phyloP scores from a whole-genome alignment of 2,888 invertebrate genomes.

The Pachliopta kotzebuea region DNA sequence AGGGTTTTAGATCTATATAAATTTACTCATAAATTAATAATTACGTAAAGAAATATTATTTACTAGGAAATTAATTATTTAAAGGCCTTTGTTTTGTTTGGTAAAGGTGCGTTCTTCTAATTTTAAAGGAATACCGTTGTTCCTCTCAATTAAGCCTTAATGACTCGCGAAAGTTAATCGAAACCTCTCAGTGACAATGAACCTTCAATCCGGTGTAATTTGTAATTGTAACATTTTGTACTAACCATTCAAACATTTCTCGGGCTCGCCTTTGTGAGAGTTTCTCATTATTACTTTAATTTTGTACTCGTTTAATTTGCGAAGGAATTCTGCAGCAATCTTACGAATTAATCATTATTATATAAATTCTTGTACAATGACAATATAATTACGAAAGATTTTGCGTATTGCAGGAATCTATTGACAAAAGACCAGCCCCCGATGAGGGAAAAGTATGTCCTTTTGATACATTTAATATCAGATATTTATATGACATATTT shows the following conservation, averaged over 20 bases:
- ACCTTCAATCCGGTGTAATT: conserved; percentile 14
- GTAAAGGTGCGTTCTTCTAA: not conserved
- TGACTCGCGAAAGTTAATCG: conserved; percentile 25
- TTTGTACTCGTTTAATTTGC: not conserved
- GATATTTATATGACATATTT: too few relatives aligned
- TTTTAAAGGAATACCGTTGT: conserved; percentile 13
- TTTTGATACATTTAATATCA: too few relatives aligned
- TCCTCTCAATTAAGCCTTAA: conserved; percentile 18
- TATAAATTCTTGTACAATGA: not conserved
- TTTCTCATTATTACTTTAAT: conserved; percentile 7
- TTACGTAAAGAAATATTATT: not conserved
- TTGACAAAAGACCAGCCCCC: too few relatives aligned
- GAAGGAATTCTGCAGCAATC: not conserved
- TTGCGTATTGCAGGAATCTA: too few relatives aligned
- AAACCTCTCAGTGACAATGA: conserved; percentile 20
- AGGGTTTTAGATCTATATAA: not conserved
- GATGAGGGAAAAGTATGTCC: too few relatives aligned
- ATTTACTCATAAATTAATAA: not conserved
- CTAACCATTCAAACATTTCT: conserved; percentile 3
- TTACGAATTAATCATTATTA: not conserved
- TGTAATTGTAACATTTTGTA: conserved; percentile 17
- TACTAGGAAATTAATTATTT: not conserved
- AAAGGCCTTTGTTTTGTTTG: not conserved
- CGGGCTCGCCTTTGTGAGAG: conserved; percentile 2
- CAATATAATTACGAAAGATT: too few relatives aligned